Conservation (phyloP, 2,113 vertebrate species). For the Protomyctophum bolini region DNA sequence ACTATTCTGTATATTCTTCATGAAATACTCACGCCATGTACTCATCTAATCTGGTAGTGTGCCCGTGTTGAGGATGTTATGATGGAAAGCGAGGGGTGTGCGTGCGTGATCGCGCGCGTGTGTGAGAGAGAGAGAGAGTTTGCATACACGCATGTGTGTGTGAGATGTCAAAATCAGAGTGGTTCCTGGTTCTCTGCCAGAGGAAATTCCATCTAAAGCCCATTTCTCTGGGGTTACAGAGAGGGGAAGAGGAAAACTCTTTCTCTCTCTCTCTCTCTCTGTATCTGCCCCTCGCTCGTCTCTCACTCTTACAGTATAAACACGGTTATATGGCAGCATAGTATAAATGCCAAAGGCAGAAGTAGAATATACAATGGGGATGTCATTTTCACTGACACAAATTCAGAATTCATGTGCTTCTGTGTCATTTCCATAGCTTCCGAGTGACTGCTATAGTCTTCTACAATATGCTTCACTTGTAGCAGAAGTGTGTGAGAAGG, state of each 20-base stretch:
- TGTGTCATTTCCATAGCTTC: conserved; percentile 31
- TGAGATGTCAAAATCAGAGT: conserved; percentile 3
- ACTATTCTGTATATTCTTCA: neutral
- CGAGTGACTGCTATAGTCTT: conserved; percentile 23
- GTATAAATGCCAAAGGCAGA: conserved; percentile 30
- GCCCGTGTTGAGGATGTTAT: conserved; percentile 3
- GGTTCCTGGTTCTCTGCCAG: conserved; percentile 16
- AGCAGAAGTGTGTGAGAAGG: neutral
- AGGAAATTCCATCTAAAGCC: conserved; percentile 26
- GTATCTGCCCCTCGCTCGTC: neutral
- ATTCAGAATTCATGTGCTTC: conserved; percentile 32
- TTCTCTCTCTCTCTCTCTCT: neutral
- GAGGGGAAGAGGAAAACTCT: neutral
- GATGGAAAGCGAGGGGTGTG: neutral
- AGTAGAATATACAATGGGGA: conserved; percentile 48
- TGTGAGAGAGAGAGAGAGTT: neutral
- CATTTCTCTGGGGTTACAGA: neutral
- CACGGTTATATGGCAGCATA: too few relatives aligned
- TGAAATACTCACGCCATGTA: neutral
- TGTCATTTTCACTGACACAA: conserved; percentile 39
- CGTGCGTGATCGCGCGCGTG: conserved; percentile 1
- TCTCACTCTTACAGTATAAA: too few relatives aligned
- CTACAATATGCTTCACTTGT: neutral
- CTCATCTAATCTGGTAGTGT: neutral
- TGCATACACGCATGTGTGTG: neutral